Conservation (phyloP, 2,797 vertebrate genomes). For the Parauchenoglanis ngamensis region DNA sequence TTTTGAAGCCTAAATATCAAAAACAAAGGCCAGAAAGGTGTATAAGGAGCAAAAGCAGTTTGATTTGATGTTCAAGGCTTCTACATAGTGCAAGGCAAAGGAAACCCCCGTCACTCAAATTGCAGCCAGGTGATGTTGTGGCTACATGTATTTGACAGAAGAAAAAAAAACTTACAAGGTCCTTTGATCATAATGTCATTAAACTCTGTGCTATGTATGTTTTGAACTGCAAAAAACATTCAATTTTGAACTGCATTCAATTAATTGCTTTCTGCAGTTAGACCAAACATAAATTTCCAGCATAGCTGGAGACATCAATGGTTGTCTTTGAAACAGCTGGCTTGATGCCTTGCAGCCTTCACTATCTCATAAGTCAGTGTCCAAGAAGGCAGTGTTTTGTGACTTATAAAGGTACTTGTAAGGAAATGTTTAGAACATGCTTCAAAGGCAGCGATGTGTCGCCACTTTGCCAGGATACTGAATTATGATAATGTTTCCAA, state of each 20-base stretch:
- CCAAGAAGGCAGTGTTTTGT: neutral
- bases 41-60: neutral
- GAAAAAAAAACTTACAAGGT: neutral
- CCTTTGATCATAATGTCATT: neutral
- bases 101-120: neutral
- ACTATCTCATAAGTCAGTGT: neutral
- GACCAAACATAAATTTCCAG: neutral
- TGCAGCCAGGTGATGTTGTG: neutral
- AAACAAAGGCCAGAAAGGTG: neutral
- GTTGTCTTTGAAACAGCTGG: neutral
- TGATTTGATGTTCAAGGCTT: neutral
- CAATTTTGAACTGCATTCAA: neutral
- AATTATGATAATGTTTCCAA: neutral
- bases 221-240: too few species aligned
- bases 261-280: neutral
- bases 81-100: neutral
- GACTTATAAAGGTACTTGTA: constrained; percentile 1
- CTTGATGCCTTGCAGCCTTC: neutral
- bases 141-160: neutral
- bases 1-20: neutral
- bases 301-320: neutral
- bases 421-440: constrained; percentile 23
- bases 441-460: neutral
- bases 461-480: neutral
- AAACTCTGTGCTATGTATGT: neutral